These are phyloP conservation scores for Dermochelys coriacea DNA, from an alignment of 2,797 vertebrate species.

Conservation along the genomic window DNA sequence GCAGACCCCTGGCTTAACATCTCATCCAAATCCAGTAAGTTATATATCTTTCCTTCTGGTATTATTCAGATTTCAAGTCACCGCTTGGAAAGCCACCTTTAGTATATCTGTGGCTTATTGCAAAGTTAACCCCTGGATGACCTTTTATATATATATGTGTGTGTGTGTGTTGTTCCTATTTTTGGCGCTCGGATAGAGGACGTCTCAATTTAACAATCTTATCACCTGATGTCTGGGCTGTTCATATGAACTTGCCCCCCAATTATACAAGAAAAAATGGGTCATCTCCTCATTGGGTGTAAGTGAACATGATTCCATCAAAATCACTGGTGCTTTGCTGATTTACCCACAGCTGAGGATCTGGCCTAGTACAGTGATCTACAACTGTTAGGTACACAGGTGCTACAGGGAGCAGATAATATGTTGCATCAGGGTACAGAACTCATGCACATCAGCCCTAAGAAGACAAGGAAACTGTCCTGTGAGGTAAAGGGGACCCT, in stretches of 20 bases:
- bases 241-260: neutral
- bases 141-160: neutral
- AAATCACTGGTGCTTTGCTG: neutral
- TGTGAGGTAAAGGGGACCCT: neutral
- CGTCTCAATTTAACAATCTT: neutral
- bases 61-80: conserved; percentile 41
- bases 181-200: neutral
- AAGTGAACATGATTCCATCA: neutral
- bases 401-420: neutral
- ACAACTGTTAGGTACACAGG: neutral
- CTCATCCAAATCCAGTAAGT: conserved; percentile 6
- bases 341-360: neutral
- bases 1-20: neutral
- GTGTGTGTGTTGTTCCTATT: neutral
- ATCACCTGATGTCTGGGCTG: neutral
- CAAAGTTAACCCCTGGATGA: neutral
- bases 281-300: neutral
- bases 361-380: neutral
- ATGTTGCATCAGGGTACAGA: neutral
- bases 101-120: conserved; percentile 14
- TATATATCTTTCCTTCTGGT: neutral
- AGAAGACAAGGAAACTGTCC: neutral
- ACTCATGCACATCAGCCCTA: neutral
- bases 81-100: neutral
- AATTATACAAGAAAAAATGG: neutral